Conservation (phyloP, 2,888 invertebrate species). For the Halictus ligatus region DNA sequence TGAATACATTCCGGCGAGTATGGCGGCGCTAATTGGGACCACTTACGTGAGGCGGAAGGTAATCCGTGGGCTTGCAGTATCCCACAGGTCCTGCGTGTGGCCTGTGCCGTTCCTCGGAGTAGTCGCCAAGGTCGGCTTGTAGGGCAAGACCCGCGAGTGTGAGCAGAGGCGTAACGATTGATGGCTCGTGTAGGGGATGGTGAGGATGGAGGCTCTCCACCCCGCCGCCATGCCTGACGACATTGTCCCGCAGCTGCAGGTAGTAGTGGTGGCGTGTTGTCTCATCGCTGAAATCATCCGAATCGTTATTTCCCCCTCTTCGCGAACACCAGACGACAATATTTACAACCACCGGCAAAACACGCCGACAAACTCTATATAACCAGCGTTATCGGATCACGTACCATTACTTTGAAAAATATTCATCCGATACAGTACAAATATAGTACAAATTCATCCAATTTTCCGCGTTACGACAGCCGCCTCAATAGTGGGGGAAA, state of each 20-base stretch:
- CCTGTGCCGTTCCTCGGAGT: slow-evolving; percentile 85
- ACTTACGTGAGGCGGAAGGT: slow-evolving; percentile 90
- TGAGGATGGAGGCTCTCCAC: slow-evolving; percentile 82
- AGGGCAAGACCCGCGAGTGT: slow-evolving; percentile 95
- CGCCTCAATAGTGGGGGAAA: no score
- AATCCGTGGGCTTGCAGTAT: slow-evolving; percentile 93
- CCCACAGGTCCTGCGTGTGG: slow-evolving; percentile 82
- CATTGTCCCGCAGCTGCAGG: slow-evolving; percentile 96
- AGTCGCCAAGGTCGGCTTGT: slow-evolving; percentile 96
- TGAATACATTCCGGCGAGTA: no score
- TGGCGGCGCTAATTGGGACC: background rate
- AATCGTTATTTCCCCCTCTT: background rate
- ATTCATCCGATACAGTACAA: no score
- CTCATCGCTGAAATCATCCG: slow-evolving; percentile 88
- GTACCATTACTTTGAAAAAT: no score
- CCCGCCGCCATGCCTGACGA: slow-evolving; percentile 85
- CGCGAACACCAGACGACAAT: background rate
- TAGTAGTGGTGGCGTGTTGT: slow-evolving; percentile 97
- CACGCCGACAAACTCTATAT: background rate
- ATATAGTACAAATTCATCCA: no score
- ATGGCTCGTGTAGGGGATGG: slow-evolving; percentile 86
- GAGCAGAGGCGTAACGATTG: slow-evolving; percentile 90
- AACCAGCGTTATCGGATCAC: no score
- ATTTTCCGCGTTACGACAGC: no score
- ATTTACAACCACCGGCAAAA: background rate